phyloP scores from a whole-genome alignment of 1,140 invertebrate genomes.

The Babylonia areolata region DNA sequence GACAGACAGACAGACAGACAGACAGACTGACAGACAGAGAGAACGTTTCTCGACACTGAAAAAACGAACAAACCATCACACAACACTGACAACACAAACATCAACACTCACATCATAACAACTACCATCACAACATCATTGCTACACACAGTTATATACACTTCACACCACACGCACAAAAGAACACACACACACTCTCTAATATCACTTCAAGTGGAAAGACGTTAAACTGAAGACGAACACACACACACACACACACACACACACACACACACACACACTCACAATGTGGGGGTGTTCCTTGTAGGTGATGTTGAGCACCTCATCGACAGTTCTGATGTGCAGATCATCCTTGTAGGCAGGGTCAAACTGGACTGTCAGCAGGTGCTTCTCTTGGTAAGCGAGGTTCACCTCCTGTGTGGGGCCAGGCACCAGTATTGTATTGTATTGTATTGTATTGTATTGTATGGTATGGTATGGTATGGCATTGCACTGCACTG shows the following conservation, averaged over 20 bases:
- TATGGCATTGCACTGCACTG: too few species aligned
- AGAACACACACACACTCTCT: neutral
- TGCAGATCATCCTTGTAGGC: slow-evolving; percentile 73
- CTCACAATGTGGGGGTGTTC: slow-evolving; percentile 75
- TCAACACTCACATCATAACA: too few species aligned
- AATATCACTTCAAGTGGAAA: neutral
- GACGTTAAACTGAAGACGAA: too few species aligned
- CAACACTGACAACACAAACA: neutral
- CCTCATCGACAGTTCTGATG: slow-evolving; percentile 72
- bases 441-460: too few species aligned
- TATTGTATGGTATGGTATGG: too few species aligned
- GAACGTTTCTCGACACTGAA: too few species aligned
- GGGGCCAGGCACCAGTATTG: too few species aligned
- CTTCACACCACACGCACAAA: neutral
- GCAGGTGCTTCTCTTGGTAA: slow-evolving; percentile 59
- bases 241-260: slow-evolving; percentile 5
- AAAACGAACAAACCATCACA: neutral
- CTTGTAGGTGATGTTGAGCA: slow-evolving; percentile 70
- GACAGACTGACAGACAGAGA: neutral
- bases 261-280: slow-evolving; percentile 20
- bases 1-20: neutral
- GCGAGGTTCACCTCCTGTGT: slow-evolving; percentile 69
- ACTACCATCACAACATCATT: too few species aligned
- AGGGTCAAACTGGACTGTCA: slow-evolving; percentile 74
- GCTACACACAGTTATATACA: too few species aligned